Evolutionary conservation across 2,888 invertebrate genomes (phyloP), one percentile per base, ranked within the genome.

Genomic region (Globia sparganii): DNA sequence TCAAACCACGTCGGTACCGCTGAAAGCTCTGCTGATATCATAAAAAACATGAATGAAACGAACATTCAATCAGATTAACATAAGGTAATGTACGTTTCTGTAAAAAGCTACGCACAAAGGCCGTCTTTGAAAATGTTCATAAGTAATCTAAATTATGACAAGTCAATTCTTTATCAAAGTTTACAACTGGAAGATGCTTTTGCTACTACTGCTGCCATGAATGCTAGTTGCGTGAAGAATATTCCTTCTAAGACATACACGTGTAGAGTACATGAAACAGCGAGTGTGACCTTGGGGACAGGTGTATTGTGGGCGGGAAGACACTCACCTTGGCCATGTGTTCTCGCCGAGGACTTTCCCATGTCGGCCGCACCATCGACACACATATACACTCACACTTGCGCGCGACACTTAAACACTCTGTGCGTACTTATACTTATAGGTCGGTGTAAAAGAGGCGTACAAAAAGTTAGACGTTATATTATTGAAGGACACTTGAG

Each of bases 311-410:
- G 88, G 89, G 89, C 88, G 87, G 88, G 82, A 89, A 84, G 87
- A 86, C 89, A 95, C 97, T 96, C 91, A 97, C 97, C 97, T 97
- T 97, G 96, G 93, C 97, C 96, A 95, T 97, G 96, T 97, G 97
- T 96, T 96, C 96, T 96, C 92, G 96, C 96, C 95, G 97, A 97
- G 96, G 97, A 97, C 94, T 97, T 97, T 96, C 97, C 97, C 97
- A 97, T 97, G 96, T 95, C 97, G 96, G 94, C 95, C 96, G 95
- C 95, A 96, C 96, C 96, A 96, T 96, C 94, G 93, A 95, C 95
- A 94, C 96, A 94, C 95, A 93, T 94, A 93, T 91, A 95, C 92
- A 93, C 94, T 91, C 93, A 93, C 94, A 92, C 95, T 91, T 93
- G 93, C 95, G 92, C 94, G 93, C 91, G 89, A 93, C 94, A 94